Percentiles rank a stretch among this genome's conserved stretches.
Evolutionary conservation across 2,888 invertebrate genomes (phyloP).

Genomic region (Lumbricus terrestris): DNA sequence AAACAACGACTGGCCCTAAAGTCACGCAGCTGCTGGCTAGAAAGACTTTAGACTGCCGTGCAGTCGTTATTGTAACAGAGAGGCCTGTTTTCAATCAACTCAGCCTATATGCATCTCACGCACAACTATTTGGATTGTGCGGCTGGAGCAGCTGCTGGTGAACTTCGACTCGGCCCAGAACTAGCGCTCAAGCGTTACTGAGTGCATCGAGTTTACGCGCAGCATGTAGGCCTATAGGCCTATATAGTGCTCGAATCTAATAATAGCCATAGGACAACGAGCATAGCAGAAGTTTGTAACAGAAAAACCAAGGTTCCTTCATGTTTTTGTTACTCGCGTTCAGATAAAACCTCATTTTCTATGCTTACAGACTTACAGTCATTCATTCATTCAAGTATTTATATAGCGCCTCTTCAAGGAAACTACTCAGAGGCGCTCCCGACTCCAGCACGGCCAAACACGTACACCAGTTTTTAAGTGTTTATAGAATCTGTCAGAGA

Average conservation of each 20-base stretch:
- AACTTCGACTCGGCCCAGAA: background rate
- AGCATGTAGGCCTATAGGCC: background rate
- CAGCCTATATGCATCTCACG: background rate
- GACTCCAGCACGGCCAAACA: too few species aligned
- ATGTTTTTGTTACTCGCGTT: background rate
- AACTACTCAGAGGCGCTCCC: too few species aligned
- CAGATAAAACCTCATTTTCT: background rate
- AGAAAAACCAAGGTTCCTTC: background rate
- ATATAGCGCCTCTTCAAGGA: too few species aligned
- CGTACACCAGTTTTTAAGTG: too few species aligned
- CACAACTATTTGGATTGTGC: background rate
- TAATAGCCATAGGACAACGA: background rate
- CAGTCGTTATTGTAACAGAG: too few species aligned
- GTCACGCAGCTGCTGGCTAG: background rate
- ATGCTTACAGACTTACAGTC: background rate
- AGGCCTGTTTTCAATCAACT: background rate
- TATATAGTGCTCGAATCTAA: background rate
- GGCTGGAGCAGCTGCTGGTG: background rate
- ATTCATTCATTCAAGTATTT: too few species aligned
- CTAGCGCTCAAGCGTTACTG: background rate
- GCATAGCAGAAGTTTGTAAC: background rate
- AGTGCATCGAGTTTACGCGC: too few species aligned
- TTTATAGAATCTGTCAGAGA: too few species aligned
- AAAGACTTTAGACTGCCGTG: background rate
- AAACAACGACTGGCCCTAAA: background rate